Percentiles rank a stretch among this genome's conserved stretches.
Conservation (phyloP, 2,113 vertebrate genomes). For the Rhinopomastus cyanomelas region DNA sequence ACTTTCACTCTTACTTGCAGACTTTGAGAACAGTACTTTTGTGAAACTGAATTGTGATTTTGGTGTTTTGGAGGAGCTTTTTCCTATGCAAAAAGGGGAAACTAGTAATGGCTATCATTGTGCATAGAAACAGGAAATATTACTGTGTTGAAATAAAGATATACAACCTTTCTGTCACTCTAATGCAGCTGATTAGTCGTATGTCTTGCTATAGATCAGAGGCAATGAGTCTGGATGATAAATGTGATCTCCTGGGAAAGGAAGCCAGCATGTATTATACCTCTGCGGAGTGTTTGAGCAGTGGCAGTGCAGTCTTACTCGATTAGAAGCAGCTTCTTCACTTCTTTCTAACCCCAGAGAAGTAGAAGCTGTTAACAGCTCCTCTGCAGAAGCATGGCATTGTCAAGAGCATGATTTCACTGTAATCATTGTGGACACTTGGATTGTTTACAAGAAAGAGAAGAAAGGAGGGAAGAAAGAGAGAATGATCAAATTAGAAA, state of each 20-base stretch:
- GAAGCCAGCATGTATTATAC: neutral
- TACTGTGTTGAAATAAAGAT: neutral
- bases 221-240: neutral
- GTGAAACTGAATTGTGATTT: neutral
- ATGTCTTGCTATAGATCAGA: neutral
- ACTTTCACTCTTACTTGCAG: neutral
- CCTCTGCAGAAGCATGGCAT: neutral
- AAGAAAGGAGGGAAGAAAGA: neutral
- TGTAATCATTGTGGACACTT: slow-evolving; percentile 26
- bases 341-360: neutral
- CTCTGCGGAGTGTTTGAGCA: neutral
- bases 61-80: neutral
- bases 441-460: neutral
- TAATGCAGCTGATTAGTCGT: neutral
- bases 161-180: neutral
- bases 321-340: neutral
- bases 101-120: neutral
- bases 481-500: neutral
- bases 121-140: neutral
- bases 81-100: neutral
- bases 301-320: neutral
- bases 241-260: neutral
- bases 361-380: slow-evolving; percentile 7
- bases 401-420: neutral
- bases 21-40: neutral